phyloP scores from a whole-genome alignment of 2,797 vertebrate genomes.

The Pseudopleuronectes americanus region DNA sequence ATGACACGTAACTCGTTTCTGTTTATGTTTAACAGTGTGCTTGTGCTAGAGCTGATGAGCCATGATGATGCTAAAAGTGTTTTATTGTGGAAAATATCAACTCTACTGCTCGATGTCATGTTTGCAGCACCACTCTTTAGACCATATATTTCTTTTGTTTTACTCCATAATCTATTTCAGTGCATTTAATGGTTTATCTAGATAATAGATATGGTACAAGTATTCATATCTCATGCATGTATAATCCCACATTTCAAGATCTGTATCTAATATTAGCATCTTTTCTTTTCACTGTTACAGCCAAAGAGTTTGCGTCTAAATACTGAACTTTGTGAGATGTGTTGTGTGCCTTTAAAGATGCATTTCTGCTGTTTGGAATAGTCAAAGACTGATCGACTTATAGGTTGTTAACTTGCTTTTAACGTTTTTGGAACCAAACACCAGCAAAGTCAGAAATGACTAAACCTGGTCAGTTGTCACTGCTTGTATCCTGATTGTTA shows the following conservation, averaged over 20 bases:
- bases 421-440: not conserved
- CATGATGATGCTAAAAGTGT: not conserved
- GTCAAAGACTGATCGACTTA: not conserved
- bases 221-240: not conserved
- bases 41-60: constrained; percentile 20
- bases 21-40: constrained; percentile 13
- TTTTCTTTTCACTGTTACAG: not conserved
- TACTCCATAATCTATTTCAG: not conserved
- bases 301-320: not conserved
- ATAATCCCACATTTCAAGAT: constrained; percentile 2
- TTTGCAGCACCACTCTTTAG: not conserved
- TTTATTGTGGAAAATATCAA: not conserved
- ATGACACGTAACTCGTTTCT: not conserved
- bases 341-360: not conserved
- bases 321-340: not conserved
- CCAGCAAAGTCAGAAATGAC: not conserved
- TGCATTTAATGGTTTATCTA: not conserved
- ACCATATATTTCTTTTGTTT: not conserved
- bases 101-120: not conserved
- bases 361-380: not conserved
- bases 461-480: not conserved
- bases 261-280: not conserved
- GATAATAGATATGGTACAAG: not conserved
- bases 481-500: not conserved
- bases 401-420: not conserved